These are phyloP conservation scores for Cephalotes varians DNA, from an alignment of 2,888 invertebrate species.

Conservation along the genomic window DNA sequence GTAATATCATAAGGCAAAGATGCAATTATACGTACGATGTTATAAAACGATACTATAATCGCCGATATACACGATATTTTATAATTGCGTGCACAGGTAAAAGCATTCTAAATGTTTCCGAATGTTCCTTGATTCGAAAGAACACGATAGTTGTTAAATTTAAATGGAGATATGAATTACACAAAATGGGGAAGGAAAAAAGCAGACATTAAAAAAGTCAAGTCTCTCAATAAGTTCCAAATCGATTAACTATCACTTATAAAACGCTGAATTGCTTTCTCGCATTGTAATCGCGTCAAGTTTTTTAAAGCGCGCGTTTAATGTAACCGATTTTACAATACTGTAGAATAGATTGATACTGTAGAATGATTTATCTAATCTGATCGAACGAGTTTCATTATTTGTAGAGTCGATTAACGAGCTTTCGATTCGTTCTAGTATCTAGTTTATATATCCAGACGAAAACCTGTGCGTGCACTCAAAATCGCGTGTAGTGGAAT, in stretches of 20 bases:
- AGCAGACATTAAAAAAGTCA: neutral
- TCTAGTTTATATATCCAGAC: neutral
- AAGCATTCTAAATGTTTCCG: neutral
- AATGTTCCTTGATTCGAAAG: neutral
- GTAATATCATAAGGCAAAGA: neutral
- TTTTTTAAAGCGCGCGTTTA: neutral
- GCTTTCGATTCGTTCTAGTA: neutral
- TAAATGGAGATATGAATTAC: neutral
- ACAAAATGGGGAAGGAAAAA: neutral
- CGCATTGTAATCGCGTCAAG: neutral
- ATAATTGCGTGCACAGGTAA: neutral
- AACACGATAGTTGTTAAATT: neutral
- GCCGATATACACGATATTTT: neutral
- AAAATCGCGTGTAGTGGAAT: neutral
- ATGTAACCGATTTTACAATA: neutral
- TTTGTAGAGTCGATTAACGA: conserved; percentile 27
- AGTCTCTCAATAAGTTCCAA: neutral
- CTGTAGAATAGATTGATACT: neutral
- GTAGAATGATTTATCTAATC: conserved; percentile 43
- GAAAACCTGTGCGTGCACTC: conserved; percentile 2
- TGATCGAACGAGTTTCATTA: conserved; percentile 25
- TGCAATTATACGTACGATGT: neutral
- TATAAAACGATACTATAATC: too few relatives aligned
- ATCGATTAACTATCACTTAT: neutral
- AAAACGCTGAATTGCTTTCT: neutral